A percentile compares a stretch with the other conserved stretches of the same genome.
Conservation (phyloP, 2,888 invertebrate genomes). For the Hypselothyrea guttata region DNA sequence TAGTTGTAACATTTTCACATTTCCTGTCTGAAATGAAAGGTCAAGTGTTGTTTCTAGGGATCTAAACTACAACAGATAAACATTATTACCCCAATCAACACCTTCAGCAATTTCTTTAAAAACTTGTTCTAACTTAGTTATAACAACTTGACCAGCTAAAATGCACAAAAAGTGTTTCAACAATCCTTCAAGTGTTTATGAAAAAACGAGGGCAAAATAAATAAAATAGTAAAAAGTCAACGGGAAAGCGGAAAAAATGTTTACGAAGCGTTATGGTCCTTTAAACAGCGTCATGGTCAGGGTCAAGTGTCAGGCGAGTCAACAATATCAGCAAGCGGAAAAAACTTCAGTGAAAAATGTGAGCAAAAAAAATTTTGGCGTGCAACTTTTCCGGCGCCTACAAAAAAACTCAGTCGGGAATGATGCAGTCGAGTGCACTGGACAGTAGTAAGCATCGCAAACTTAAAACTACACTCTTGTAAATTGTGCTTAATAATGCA, state of each 20-base stretch:
- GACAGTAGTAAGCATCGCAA: neutral
- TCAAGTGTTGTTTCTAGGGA: too few relatives aligned
- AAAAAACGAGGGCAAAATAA: constrained; percentile 9
- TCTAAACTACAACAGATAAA: too few relatives aligned
- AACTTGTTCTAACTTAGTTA: too few relatives aligned
- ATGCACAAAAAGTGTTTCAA: constrained; percentile 8
- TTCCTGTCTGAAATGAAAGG: too few relatives aligned
- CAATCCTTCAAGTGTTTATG: constrained; percentile 16
- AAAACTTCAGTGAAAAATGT: constrained; percentile 21
- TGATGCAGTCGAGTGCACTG: too few relatives aligned
- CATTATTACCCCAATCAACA: too few relatives aligned
- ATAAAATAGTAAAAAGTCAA: constrained; percentile 1
- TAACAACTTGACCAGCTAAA: constrained; percentile 11
- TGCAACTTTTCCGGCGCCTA: constrained; percentile 58
- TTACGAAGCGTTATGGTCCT: constrained; percentile 44
- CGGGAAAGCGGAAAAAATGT: constrained; percentile 19
- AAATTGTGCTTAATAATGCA: too few relatives aligned
- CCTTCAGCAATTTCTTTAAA: too few relatives aligned
- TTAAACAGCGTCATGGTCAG: constrained; percentile 37
- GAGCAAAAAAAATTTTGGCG: constrained; percentile 5
- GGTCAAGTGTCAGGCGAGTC: constrained; percentile 27
- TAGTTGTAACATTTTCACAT: too few relatives aligned
- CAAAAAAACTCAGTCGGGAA: constrained; percentile 3
- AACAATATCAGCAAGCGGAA: constrained; percentile 18
- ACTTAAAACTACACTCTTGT: neutral